Conservation (phyloP, 2,113 vertebrate species). For the Anas platyrhynchos region DNA sequence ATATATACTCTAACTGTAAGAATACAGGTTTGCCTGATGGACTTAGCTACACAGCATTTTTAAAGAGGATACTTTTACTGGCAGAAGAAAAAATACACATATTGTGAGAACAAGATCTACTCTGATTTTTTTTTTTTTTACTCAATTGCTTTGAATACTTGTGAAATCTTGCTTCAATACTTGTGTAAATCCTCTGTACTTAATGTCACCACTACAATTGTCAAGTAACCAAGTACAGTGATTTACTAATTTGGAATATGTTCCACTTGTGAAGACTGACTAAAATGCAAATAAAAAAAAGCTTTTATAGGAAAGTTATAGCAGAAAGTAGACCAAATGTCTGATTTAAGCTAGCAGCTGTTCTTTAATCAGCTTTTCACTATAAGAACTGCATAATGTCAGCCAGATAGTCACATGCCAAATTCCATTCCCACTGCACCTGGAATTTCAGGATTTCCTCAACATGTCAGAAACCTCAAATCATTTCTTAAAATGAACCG, state of each 20-base stretch:
- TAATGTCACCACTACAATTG: background rate
- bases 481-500: background rate
- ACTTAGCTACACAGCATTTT: background rate
- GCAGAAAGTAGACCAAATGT: background rate
- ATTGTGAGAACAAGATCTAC: background rate
- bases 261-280: background rate
- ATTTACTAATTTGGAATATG: background rate
- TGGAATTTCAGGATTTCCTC: conserved; percentile 36
- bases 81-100: background rate
- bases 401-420: background rate
- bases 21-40: background rate
- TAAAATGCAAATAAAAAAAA: background rate
- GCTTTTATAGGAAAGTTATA: background rate
- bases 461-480: background rate
- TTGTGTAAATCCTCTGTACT: background rate
- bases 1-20: background rate
- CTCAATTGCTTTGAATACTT: background rate
- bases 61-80: background rate
- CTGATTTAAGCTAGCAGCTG: conserved; percentile 73
- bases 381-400: background rate
- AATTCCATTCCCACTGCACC: conserved; percentile 34
- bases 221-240: background rate
- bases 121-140: background rate
- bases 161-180: background rate
- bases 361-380: conserved; percentile 15